Evolutionary conservation across 1,140 invertebrate species (phyloP).

Genomic region (Lasioglossum albipes): DNA sequence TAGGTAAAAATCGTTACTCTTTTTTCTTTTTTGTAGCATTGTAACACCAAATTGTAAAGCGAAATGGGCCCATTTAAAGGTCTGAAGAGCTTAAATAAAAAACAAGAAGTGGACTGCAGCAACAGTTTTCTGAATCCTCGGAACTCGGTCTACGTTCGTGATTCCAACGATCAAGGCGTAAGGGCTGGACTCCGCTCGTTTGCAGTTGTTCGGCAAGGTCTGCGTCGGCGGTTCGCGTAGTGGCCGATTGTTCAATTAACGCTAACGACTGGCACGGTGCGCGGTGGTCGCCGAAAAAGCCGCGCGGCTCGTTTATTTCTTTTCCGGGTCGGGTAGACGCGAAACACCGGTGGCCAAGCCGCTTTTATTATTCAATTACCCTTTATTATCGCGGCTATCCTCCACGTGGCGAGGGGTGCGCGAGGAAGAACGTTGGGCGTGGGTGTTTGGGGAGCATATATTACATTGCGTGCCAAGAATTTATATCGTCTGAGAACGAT

Average conservation of each 20-base stretch:
- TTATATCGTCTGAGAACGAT: conserved; percentile 42
- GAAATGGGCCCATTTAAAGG: too few relatives aligned
- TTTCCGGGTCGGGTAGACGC: background rate
- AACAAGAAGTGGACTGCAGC: too few relatives aligned
- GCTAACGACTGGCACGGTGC: background rate
- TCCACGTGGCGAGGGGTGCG: too few relatives aligned
- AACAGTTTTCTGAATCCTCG: too few relatives aligned
- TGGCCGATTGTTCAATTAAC: background rate
- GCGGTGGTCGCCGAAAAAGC: background rate
- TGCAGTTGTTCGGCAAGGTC: background rate
- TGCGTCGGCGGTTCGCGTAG: background rate
- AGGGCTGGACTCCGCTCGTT: background rate
- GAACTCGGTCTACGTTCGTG: too few relatives aligned
- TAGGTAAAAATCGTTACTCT: too few relatives aligned
- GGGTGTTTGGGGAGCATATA: background rate
- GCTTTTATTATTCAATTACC: conserved; percentile 47
- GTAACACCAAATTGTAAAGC: too few relatives aligned
- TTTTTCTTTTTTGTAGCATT: too few relatives aligned
- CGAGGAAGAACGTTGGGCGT: background rate
- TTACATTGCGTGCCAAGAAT: conserved; percentile 38
- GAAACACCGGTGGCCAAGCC: background rate
- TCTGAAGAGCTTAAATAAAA: too few relatives aligned
- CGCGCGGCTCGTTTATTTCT: background rate
- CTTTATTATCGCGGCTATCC: conserved; percentile 43
- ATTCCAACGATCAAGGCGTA: too few relatives aligned